Conservation (phyloP, 2,797 vertebrate genomes). For the Labeo calbasu region DNA sequence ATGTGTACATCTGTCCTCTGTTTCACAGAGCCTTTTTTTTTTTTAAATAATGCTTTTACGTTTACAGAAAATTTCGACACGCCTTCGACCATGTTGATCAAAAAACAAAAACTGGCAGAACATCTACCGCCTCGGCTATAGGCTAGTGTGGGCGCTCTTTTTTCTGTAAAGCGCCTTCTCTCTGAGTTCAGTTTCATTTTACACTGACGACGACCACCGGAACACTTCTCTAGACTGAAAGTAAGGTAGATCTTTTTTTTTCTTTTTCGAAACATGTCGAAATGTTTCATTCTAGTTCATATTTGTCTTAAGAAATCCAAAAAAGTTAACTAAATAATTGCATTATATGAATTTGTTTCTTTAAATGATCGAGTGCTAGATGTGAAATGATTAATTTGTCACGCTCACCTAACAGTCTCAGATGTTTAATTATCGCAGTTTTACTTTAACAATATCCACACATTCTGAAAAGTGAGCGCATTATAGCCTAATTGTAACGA, state of each 20-base stretch:
- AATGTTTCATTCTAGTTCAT: no score
- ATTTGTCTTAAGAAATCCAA: background rate
- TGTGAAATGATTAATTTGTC: background rate
- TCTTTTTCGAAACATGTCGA: no score
- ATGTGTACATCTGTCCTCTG: background rate
- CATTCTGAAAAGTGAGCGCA: background rate
- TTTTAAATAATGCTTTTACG: background rate
- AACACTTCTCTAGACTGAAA: background rate
- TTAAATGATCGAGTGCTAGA: background rate
- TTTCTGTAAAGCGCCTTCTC: accelerated
- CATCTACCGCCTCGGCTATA: background rate
- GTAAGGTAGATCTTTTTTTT: background rate
- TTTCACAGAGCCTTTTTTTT: background rate
- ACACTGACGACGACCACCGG: background rate
- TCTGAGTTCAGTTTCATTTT: background rate
- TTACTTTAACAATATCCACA: background rate
- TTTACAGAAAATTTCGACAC: background rate
- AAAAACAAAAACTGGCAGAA: background rate
- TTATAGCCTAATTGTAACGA: background rate
- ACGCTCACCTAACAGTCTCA: background rate
- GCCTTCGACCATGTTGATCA: no score
- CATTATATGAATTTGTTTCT: background rate
- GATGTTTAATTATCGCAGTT: background rate
- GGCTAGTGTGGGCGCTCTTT: no score
- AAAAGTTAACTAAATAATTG: background rate